Conservation (phyloP, 2,113 vertebrate genomes). For the Maccullochella peelii region DNA sequence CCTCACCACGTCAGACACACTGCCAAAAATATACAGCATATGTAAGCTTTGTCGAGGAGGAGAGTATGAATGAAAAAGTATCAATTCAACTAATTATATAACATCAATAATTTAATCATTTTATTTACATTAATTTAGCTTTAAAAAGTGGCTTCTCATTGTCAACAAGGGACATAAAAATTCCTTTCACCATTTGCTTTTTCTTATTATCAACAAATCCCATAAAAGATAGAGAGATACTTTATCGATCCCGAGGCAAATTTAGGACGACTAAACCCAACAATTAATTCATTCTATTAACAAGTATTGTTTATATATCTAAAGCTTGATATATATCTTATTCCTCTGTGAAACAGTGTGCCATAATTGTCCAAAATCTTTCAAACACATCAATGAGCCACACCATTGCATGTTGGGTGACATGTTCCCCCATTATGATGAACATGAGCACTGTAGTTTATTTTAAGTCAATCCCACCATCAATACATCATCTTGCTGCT, state of each 20-base stretch:
- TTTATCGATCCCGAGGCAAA: too few relatives aligned
- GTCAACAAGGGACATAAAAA: background rate
- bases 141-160: background rate
- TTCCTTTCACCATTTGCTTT: background rate
- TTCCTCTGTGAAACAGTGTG: background rate
- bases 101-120: too few relatives aligned
- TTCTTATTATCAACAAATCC: background rate
- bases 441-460: background rate
- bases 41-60: background rate
- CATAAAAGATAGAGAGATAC: too few relatives aligned
- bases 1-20: slow-evolving; percentile 83
- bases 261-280: background rate
- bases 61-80: background rate
- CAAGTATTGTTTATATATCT: background rate
- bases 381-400: background rate
- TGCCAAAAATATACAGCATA: slow-evolving; percentile 35
- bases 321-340: background rate
- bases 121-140: background rate
- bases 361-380: background rate
- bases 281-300: background rate
- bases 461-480: background rate
- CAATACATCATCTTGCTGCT: background rate
- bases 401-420: background rate
- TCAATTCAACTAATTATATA: background rate
- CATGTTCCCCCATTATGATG: background rate